Evolutionary conservation across 2,888 invertebrate genomes (phyloP).

Genomic region (Orchesellides sinensis): DNA sequence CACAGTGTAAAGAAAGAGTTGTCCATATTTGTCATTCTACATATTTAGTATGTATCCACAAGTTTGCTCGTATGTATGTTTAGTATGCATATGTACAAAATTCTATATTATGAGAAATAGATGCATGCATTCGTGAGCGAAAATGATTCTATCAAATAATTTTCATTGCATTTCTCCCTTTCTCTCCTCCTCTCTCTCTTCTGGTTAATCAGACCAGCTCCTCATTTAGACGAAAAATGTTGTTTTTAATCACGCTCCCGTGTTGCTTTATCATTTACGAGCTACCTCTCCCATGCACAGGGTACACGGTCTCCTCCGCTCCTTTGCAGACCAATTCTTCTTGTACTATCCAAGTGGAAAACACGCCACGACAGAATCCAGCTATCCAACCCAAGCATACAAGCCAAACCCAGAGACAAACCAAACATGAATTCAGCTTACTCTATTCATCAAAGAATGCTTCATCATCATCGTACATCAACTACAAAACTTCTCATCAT

Average conservation of each 20-base stretch:
- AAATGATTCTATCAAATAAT: not conserved
- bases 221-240: too few relatives aligned
- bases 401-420: slow-evolving; percentile 10
- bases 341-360: too few relatives aligned
- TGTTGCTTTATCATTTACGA: not conserved
- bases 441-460: not conserved
- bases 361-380: not conserved
- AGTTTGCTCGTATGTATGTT: too few relatives aligned
- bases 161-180: too few relatives aligned
- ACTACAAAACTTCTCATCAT: slow-evolving; percentile 42
- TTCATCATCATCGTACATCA: slow-evolving; percentile 28
- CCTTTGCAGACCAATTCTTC: too few relatives aligned
- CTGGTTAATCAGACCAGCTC: too few relatives aligned
- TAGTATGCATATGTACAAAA: slow-evolving; percentile 76
- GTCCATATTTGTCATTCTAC: slow-evolving; percentile 85
- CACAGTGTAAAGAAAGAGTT: slow-evolving; percentile 89
- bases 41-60: slow-evolving; percentile 85
- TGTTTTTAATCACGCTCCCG: too few relatives aligned
- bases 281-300: too few relatives aligned
- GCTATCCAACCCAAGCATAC: not conserved
- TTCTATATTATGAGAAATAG: slow-evolving; percentile 13
- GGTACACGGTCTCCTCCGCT: too few relatives aligned
- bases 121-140: not conserved
- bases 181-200: too few relatives aligned
- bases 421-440: slow-evolving; percentile 21